Evolutionary conservation across 2,888 invertebrate genomes (phyloP).

Genomic region (Chydorus sphaericus): DNA sequence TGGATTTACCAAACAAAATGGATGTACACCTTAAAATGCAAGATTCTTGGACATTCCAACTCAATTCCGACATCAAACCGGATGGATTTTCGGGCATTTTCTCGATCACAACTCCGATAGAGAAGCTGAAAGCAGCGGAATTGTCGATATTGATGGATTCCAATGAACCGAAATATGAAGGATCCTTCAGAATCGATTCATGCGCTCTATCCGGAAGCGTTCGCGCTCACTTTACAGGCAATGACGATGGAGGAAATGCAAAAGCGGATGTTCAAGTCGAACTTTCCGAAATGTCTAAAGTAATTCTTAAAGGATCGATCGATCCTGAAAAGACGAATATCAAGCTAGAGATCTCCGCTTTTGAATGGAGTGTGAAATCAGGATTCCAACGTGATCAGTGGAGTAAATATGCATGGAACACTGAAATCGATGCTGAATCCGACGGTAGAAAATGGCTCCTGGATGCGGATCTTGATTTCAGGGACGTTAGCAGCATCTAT

Average conservation of each 20-base stretch:
- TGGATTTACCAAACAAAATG: neutral
- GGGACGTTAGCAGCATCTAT: neutral
- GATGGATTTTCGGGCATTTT: neutral
- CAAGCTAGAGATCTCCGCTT: no score
- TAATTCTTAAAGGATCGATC: no score
- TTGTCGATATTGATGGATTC: neutral
- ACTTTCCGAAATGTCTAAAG: no score
- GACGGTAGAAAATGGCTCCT: constrained; percentile 6
- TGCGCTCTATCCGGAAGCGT: neutral
- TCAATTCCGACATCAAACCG: neutral
- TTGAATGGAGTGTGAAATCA: neutral
- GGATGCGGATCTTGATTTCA: neutral
- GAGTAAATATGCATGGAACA: constrained; percentile 3
- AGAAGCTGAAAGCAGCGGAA: neutral
- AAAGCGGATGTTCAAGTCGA: no score
- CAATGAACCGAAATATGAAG: neutral
- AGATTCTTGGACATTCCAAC: neutral
- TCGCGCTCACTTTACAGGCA: neutral
- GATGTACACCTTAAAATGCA: neutral
- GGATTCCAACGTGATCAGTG: neutral
- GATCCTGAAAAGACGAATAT: no score
- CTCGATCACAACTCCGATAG: neutral
- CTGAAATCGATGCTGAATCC: neutral
- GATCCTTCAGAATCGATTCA: neutral
- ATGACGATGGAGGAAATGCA: neutral